Percentiles rank a stretch among this genome's conserved stretches.
These are phyloP conservation scores for Ahaetulla prasina DNA, from an alignment of 2,113 vertebrate genomes.

Conservation along the genomic window DNA sequence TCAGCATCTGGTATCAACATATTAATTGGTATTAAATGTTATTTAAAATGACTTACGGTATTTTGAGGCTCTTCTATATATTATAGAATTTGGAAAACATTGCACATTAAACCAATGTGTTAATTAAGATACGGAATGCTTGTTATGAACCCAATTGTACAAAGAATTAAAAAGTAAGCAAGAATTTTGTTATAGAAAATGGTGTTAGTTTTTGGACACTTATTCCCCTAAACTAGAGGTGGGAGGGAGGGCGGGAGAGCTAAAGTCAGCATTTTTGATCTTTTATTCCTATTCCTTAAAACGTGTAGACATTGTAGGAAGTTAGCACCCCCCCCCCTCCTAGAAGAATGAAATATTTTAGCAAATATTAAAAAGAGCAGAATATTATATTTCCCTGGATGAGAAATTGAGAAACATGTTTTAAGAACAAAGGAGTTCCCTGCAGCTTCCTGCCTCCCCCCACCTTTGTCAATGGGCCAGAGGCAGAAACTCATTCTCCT, in stretches of 20 bases:
- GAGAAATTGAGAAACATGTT: too few relatives aligned
- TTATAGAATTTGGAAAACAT: neutral
- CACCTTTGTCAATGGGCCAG: too few relatives aligned
- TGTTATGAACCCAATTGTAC: neutral
- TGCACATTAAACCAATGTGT: neutral
- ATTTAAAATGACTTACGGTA: neutral
- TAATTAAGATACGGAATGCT: neutral
- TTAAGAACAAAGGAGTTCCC: too few relatives aligned
- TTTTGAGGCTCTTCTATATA: neutral
- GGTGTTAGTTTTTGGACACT: neutral
- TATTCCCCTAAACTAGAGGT: neutral
- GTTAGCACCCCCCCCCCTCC: too few relatives aligned
- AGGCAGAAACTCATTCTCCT: too few relatives aligned
- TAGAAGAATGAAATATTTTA: too few relatives aligned
- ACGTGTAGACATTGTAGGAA: neutral
- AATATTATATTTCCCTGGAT: too few relatives aligned
- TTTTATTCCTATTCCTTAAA: neutral
- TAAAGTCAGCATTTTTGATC: neutral
- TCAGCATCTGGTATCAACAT: neutral
- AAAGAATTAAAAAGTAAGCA: neutral
- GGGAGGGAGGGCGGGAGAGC: neutral
- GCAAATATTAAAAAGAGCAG: too few relatives aligned
- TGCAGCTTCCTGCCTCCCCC: too few relatives aligned
- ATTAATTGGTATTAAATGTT: neutral
- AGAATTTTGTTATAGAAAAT: neutral